Evolutionary conservation across 1,140 invertebrate genomes (phyloP), one percentile per base, ranked within the genome.

Genomic region (Cherax destructor): DNA sequence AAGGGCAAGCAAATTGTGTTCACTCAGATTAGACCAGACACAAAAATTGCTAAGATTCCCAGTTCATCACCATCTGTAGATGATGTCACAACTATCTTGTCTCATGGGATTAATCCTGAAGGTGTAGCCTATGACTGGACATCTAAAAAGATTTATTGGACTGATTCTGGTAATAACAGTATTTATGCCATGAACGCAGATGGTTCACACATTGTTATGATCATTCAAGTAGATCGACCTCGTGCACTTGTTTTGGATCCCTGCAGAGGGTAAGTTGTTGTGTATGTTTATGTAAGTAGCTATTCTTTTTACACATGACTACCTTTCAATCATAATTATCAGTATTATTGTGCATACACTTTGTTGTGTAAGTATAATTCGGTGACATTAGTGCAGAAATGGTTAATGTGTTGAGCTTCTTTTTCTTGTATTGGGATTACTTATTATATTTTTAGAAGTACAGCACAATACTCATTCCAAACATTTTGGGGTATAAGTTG

Each of bases 81-180:
- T 50, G 93, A 93, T 47, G 88, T 93, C 0, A 87, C 93, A 49
- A 83, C 92, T 11, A 94, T 95, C 47, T 61, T 94, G 47, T 18
- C 97, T 95, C 86, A 97, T 94, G 97, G 97, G 30, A 98, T 98
- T 85, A 98, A 98, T 95, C 98, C 98, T 0, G 98, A 99, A 94
- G 98, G 98, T 6, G 98, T 99, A 91, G 98, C 98, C 0, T 99
- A 98, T 94, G 98, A 99, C 94, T 99, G 98, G 98, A 98, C 98
- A 0, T 97, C 98, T 92, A 97, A 98, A 93, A 99, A 99, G 94
- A 96, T 99, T 52, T 99, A 99, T 94, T 99, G 98, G 98, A 98
- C 98, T 0, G 99, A 99, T 93, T 98, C 97, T 74, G 97, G 97
- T 0, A 99, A 99, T 93, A 98, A 97, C 92, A 98, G 97, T 50